Evolutionary conservation across 2,888 invertebrate genomes (phyloP).

Genomic region (Cylindroiulus punctatus): DNA sequence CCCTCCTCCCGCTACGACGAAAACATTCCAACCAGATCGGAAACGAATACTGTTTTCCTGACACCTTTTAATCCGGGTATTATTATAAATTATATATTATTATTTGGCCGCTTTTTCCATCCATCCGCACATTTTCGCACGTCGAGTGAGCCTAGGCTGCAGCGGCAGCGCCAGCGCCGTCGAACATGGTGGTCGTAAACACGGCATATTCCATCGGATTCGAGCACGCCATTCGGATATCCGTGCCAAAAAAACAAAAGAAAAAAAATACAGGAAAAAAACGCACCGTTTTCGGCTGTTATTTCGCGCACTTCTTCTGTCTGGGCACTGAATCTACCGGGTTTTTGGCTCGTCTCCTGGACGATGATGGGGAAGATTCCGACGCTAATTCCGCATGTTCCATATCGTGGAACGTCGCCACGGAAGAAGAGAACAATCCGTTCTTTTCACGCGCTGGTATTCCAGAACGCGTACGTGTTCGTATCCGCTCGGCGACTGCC

Average conservation of each 20-base stretch:
- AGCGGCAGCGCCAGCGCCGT: background rate
- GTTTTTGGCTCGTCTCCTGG: too few relatives aligned
- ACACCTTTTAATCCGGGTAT: background rate
- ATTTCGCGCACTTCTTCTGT: background rate
- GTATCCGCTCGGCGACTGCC: too few relatives aligned
- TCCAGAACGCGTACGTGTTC: too few relatives aligned
- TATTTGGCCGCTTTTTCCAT: background rate
- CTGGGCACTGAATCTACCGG: background rate
- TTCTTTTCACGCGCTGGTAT: too few relatives aligned
- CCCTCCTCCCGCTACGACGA: background rate
- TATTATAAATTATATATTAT: conserved; percentile 14
- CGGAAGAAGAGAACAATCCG: too few relatives aligned
- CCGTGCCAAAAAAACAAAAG: background rate
- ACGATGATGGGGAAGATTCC: too few relatives aligned
- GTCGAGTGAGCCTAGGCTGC: background rate
- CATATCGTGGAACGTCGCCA: too few relatives aligned
- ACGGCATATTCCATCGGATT: conserved; percentile 23
- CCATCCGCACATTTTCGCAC: too few relatives aligned
- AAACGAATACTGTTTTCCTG: background rate
- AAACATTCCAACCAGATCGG: background rate
- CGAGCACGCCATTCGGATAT: conserved; percentile 31
- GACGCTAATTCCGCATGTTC: too few relatives aligned
- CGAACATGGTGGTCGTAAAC: conserved; percentile 38
- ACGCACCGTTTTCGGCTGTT: background rate
- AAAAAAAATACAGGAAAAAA: too few relatives aligned